Evolutionary conservation across 1,140 invertebrate species (phyloP), one percentile per base, ranked within the genome.

Genomic region (Antheraea mylitta): DNA sequence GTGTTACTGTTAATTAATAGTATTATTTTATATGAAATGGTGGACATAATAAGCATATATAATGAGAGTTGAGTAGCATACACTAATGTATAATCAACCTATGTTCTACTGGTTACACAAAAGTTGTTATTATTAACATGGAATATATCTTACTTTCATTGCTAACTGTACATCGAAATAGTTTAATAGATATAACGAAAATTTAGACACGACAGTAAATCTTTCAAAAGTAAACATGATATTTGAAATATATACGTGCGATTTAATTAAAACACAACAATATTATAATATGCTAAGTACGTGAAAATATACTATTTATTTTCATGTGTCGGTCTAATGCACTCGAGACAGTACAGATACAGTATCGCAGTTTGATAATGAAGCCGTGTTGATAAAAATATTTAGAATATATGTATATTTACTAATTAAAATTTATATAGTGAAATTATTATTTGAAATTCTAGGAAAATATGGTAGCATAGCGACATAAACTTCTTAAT

Each of bases 251-350:
- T 72, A 72, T 67, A 73, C 65, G 64, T 67, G 61, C 45, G 67
- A 67, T 73, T 73, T 69, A 69, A 69, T 69, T 73, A 66, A 62
- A 73, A 73, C 63, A 70, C 30, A 68, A 64, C 36, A 19, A 45
- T 61, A 73, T 73, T 53, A 53, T 53, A 66, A 66, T 70, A 70
- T 66, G 58, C 37, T 38, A 60, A 70, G 18, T 48, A 45, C 16
- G 22, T 66, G 19, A 70, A 69, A 66, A 64, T 9, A 71, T 64
- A 53, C 11, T 53, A 53, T 13, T 16, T 53, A 53, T 53, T 53
- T 53, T 53, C 45, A 13, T 53, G 9, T 53, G 16, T 53, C 45
- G 13, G 45, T n/a, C 11, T 16, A 53, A 13, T 16, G 11, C 5
- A 53, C 45, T 53, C 4, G 45, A 53, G 10, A 53, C 16, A 53